phyloP scores from a whole-genome alignment of 2,888 invertebrate genomes.

The Polymixis lichenea region DNA sequence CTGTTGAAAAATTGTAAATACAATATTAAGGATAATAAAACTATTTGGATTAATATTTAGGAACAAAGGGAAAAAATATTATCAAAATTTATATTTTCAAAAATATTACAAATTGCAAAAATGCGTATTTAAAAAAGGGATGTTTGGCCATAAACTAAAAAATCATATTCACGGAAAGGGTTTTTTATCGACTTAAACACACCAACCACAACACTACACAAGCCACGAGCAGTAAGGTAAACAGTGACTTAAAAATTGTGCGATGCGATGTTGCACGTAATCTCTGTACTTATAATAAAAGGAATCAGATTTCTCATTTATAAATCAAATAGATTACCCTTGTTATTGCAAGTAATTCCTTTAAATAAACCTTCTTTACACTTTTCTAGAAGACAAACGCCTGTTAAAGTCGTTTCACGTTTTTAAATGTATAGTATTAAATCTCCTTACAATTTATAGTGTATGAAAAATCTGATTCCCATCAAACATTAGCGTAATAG shows the following conservation, averaged over 20 bases:
- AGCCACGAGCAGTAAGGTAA: constrained; percentile 87
- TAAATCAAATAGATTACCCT: constrained; percentile 48
- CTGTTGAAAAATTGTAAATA: constrained; percentile 91
- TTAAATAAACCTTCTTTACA: constrained; percentile 50
- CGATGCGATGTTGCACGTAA: constrained; percentile 86
- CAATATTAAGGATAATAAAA: constrained; percentile 90
- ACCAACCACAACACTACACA: constrained; percentile 78
- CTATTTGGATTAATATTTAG: constrained; percentile 91
- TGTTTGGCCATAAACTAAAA: constrained; percentile 89
- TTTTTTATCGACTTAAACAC: constrained; percentile 88
- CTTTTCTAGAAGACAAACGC: constrained; percentile 58
- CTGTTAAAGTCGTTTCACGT: constrained; percentile 44
- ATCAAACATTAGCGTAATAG: constrained; percentile 89
- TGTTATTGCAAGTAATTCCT: constrained; percentile 54
- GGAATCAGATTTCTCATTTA: constrained; percentile 83
- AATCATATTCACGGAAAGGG: constrained; percentile 80
- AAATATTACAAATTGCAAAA: constrained; percentile 90
- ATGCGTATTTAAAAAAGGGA: constrained; percentile 87
- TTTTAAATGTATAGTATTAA: constrained; percentile 52
- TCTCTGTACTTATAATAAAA: constrained; percentile 77
- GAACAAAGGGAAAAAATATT: constrained; percentile 89
- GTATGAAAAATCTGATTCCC: constrained; percentile 85
- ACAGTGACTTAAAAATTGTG: constrained; percentile 86
- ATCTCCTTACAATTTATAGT: constrained; percentile 55
- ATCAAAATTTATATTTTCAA: constrained; percentile 91